phyloP scores from a whole-genome alignment of 2,113 vertebrate species.

The Osmerus mordax region DNA sequence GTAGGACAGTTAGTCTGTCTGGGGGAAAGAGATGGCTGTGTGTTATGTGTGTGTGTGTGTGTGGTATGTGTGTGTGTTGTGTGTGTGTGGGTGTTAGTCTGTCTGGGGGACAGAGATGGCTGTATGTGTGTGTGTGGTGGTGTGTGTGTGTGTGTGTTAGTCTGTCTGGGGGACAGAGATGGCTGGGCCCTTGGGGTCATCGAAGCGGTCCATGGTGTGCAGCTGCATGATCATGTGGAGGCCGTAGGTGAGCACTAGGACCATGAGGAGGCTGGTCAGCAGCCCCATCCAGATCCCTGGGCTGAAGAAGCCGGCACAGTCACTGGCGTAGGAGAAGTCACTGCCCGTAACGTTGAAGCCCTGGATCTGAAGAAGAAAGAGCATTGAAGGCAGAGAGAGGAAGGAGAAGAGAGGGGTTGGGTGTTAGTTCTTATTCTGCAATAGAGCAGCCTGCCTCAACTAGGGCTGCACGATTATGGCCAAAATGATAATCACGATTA shows the following conservation, averaged over 20 bases:
- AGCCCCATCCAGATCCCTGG: slow-evolving; percentile 89
- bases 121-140: not conserved
- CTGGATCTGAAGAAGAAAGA: slow-evolving; percentile 77
- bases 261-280: slow-evolving; percentile 83
- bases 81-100: not conserved
- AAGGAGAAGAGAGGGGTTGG: not conserved
- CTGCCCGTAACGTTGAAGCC: slow-evolving; percentile 79
- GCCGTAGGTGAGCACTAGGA: slow-evolving; percentile 86
- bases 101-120: not conserved
- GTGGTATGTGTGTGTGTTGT: not conserved
- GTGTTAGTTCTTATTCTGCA: too few relatives aligned
- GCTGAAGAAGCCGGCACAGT: slow-evolving; percentile 83
- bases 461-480: too few relatives aligned
- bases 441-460: too few relatives aligned
- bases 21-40: too few relatives aligned
- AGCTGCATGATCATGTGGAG: slow-evolving; percentile 93
- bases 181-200: slow-evolving; percentile 76
- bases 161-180: slow-evolving; percentile 74
- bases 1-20: not conserved
- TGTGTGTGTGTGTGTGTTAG: slow-evolving; percentile 11
- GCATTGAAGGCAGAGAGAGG: not conserved
- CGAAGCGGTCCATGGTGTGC: slow-evolving; percentile 85
- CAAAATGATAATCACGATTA: too few relatives aligned
- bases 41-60: not conserved
- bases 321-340: slow-evolving; percentile 83